A percentile compares a stretch with the other conserved stretches of the same genome.
Evolutionary conservation across 2,888 invertebrate genomes (phyloP).

Genomic region (Drosophila conformis): DNA sequence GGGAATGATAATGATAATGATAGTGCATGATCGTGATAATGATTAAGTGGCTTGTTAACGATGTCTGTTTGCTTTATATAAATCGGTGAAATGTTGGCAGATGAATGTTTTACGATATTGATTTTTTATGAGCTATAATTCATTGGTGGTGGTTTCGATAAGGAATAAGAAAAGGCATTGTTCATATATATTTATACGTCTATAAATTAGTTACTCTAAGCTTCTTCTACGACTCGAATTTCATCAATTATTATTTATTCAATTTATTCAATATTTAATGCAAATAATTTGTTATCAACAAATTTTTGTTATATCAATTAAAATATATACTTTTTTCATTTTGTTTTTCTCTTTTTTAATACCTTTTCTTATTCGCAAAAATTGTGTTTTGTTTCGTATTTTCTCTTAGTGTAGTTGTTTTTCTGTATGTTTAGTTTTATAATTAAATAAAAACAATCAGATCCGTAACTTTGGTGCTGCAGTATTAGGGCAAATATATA

Average conservation of each 20-base stretch:
- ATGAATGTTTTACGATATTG: slow-evolving; percentile 11
- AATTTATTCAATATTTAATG: background rate
- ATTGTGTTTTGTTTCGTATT: slow-evolving; percentile 9
- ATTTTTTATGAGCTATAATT: slow-evolving; percentile 17
- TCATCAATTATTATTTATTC: slow-evolving; percentile 31
- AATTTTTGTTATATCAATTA: slow-evolving; percentile 36
- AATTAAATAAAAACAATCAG: slow-evolving; percentile 34
- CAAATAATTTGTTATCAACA: background rate
- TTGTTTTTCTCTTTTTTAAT: slow-evolving; percentile 35
- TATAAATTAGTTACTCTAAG: slow-evolving; percentile 13
- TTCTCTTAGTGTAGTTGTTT: background rate
- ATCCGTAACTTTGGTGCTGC: slow-evolving; percentile 73
- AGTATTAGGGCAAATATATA: slow-evolving; percentile 12
- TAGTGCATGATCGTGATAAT: slow-evolving; percentile 23
- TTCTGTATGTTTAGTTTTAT: slow-evolving; percentile 30
- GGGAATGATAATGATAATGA: slow-evolving; percentile 10
- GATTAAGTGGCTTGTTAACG: slow-evolving; percentile 19
- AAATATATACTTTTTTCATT: slow-evolving; percentile 9
- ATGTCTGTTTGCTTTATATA: slow-evolving; percentile 14
- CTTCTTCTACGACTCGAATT: slow-evolving; percentile 5
- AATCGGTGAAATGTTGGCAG: background rate
- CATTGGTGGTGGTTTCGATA: slow-evolving; percentile 41
- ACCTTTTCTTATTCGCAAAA: slow-evolving; percentile 72
- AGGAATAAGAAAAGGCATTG: slow-evolving; percentile 75
- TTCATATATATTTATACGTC: slow-evolving; percentile 26